Conservation (phyloP, 2,888 invertebrate genomes). For the Fissipunctia ypsillon region DNA sequence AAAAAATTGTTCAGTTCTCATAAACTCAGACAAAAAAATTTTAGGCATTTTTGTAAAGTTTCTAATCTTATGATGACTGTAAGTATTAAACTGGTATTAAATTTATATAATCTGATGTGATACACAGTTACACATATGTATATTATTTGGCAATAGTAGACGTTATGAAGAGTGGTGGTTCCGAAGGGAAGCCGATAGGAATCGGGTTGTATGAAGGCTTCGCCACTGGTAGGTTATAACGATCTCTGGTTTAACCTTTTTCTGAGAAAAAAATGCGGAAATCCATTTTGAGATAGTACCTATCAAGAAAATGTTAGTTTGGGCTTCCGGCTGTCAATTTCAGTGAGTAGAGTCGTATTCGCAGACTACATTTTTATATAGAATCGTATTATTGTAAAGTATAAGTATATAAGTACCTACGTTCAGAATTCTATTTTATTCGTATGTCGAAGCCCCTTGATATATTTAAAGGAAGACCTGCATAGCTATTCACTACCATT, state of each 20-base stretch:
- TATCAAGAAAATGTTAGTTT: slow-evolving; percentile 16
- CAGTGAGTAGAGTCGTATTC: slow-evolving; percentile 14
- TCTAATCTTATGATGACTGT: too few relatives aligned
- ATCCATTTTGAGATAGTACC: slow-evolving; percentile 7
- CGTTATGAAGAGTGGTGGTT: too few relatives aligned
- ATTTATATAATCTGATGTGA: too few relatives aligned
- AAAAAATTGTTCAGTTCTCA: too few relatives aligned
- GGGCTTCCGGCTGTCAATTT: slow-evolving; percentile 19
- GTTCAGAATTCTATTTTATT: not conserved
- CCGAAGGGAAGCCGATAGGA: too few relatives aligned
- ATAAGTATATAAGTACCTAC: not conserved
- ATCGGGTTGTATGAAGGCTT: too few relatives aligned
- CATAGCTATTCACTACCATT: not conserved
- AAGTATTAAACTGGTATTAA: too few relatives aligned
- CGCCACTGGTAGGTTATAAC: slow-evolving; percentile 13
- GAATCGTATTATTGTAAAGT: not conserved
- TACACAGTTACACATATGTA: too few relatives aligned
- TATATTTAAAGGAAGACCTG: not conserved
- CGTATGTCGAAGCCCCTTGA: not conserved
- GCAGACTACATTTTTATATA: not conserved
- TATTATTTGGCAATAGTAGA: too few relatives aligned
- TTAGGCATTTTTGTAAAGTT: too few relatives aligned
- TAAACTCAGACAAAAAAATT: too few relatives aligned
- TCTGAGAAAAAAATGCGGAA: slow-evolving; percentile 14
- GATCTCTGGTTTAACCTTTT: slow-evolving; percentile 25